phyloP scores from a whole-genome alignment of 2,888 invertebrate species.

The Lochmaea capreae region DNA sequence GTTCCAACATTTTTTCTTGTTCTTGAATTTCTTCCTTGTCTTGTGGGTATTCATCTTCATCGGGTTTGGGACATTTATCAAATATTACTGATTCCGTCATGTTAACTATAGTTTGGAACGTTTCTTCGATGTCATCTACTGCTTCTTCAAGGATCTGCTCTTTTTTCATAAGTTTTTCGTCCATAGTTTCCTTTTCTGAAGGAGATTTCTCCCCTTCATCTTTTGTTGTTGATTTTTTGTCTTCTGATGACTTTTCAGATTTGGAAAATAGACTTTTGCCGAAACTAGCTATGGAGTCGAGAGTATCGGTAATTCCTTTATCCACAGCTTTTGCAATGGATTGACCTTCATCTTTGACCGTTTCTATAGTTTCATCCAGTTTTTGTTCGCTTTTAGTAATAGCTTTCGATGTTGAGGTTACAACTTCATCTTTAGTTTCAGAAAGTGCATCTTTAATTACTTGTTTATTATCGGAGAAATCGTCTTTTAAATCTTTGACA shows the following conservation, averaged over 20 bases:
- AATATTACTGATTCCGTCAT: slow-evolving; percentile 43
- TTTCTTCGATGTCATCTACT: slow-evolving; percentile 36
- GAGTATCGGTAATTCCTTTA: slow-evolving; percentile 2
- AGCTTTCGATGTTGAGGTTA: neutral
- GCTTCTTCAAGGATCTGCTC: slow-evolving; percentile 47
- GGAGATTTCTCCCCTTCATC: slow-evolving; percentile 26
- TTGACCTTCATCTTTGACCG: slow-evolving; percentile 1
- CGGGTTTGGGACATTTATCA: slow-evolving; percentile 43
- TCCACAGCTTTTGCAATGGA: slow-evolving; percentile 14
- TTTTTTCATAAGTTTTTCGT: slow-evolving; percentile 43
- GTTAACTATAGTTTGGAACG: slow-evolving; percentile 35
- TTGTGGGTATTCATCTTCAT: neutral
- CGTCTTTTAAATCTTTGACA: neutral
- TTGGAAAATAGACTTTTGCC: slow-evolving; percentile 17
- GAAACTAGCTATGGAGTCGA: slow-evolving; percentile 11
- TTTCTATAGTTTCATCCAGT: slow-evolving; percentile 13
- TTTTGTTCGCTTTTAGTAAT: neutral
- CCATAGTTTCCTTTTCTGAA: slow-evolving; percentile 29
- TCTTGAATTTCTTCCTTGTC: slow-evolving; percentile 20
- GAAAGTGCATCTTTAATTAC: neutral
- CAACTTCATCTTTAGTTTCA: neutral
- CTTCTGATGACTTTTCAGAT: neutral
- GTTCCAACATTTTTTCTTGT: slow-evolving; percentile 8
- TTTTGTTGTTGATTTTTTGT: neutral
- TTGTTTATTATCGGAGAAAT: neutral